Evolutionary conservation across 2,888 invertebrate genomes (phyloP).

Genomic region (Agrochola lota): DNA sequence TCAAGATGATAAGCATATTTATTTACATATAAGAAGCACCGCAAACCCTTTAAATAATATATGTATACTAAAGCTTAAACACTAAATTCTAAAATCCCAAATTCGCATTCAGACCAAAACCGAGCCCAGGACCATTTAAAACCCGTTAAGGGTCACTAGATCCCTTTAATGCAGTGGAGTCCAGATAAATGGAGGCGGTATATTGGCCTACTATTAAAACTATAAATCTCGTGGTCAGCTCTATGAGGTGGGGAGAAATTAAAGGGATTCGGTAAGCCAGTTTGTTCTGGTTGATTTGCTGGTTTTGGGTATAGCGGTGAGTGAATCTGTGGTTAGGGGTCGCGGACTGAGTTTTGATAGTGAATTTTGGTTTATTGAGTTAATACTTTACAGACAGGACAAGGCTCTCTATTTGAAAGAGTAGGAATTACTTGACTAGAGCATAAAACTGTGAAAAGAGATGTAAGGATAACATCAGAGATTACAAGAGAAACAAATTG

Average conservation of each 20-base stretch:
- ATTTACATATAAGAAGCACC: not conserved
- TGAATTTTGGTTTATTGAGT: slow-evolving; percentile 18
- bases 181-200: slow-evolving; percentile 78
- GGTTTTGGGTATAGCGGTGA: slow-evolving; percentile 51
- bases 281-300: slow-evolving; percentile 66
- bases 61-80: not conserved
- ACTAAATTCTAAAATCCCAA: slow-evolving; percentile 26
- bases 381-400: not conserved
- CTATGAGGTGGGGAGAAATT: slow-evolving; percentile 73
- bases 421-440: not conserved
- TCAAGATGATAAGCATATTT: not conserved
- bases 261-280: slow-evolving; percentile 68
- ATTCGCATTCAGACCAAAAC: slow-evolving; percentile 32
- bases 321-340: slow-evolving; percentile 46
- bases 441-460: not conserved
- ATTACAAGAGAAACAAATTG: not conserved
- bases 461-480: no score
- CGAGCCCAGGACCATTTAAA: slow-evolving; percentile 71
- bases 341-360: slow-evolving; percentile 24
- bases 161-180: slow-evolving; percentile 81
- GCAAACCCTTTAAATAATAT: not conserved
- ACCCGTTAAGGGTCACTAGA: slow-evolving; percentile 73
- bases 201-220: slow-evolving; percentile 86
- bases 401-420: not conserved
- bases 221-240: slow-evolving; percentile 82